Conservation (phyloP, 2,888 invertebrate species). For the Opisthograptis luteolata region DNA sequence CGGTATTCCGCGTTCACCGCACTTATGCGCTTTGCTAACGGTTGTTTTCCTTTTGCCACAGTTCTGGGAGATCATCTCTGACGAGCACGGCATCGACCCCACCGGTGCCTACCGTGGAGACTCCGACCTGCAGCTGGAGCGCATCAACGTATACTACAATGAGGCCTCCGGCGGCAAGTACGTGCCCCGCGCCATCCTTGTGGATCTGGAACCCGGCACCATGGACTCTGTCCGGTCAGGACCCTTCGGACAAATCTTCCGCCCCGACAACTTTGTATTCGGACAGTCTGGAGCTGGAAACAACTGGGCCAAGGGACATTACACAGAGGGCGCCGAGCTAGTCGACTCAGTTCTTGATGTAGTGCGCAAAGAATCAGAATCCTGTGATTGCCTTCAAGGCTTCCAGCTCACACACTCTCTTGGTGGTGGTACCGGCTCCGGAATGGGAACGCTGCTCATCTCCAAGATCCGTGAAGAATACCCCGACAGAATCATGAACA, state of each 20-base stretch:
- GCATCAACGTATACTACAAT: slow-evolving; percentile 98
- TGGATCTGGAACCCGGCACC: slow-evolving; percentile 76
- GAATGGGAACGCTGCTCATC: slow-evolving; percentile 89
- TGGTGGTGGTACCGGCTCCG: slow-evolving; percentile 81
- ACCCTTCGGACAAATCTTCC: slow-evolving; percentile 90
- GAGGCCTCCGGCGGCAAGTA: slow-evolving; percentile 89
- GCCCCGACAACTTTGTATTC: slow-evolving; percentile 90
- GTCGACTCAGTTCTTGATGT: slow-evolving; percentile 92
- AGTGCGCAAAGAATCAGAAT: slow-evolving; percentile 93
- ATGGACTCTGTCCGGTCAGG: slow-evolving; percentile 89
- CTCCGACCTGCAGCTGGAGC: slow-evolving; percentile 95
- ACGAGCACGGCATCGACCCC: slow-evolving; percentile 97
- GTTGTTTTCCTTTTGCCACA: slow-evolving; percentile 86
- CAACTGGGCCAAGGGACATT: slow-evolving; percentile 88
- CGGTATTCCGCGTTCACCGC: slow-evolving; percentile 38
- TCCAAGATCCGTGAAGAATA: slow-evolving; percentile 96
- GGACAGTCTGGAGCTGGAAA: slow-evolving; percentile 86
- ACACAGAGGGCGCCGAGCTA: slow-evolving; percentile 87
- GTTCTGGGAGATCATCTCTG: slow-evolving; percentile 97
- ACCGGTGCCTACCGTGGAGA: slow-evolving; percentile 95
- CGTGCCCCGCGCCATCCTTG: slow-evolving; percentile 75
- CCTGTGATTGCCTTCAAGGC: slow-evolving; percentile 96
- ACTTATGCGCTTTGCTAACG: slow-evolving; percentile 81
- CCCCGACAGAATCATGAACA: slow-evolving; percentile 95
- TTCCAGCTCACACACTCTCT: slow-evolving; percentile 94